Evolutionary conservation across 2,797 vertebrate genomes (phyloP), one percentile per base, ranked within the genome.

Genomic region (Gephyroberyx darwinii): DNA sequence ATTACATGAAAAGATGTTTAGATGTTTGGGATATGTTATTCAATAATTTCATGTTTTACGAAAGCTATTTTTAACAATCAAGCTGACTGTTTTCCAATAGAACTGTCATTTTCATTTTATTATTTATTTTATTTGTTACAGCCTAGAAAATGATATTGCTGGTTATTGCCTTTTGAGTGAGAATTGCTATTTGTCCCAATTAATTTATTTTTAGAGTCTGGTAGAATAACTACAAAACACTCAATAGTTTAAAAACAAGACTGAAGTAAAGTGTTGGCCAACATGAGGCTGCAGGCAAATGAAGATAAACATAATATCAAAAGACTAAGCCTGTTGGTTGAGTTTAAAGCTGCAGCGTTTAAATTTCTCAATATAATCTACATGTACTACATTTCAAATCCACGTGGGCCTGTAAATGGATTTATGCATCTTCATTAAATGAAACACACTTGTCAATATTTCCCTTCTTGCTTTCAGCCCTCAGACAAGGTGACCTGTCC

Each of bases 401-500:
- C 1, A 9, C 26, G 2, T 60, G 4, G 5, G 30, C 16, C 13
- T 26, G 20, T 8, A 50, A 56, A 62, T 57, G 16, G 64, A 16
- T 20, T 20, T 6, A 51, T 59, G 8, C 41, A 67, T 75, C 1
- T 37, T 57, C 3, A 33, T 9, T 19, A 5, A 47, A 13, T 50
- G 1, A 64, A 71, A 30, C 9, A 12, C 1, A 69, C 14, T 22
- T 55, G 5, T 53, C 14, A 50, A 16, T 43, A 14, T 72, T 19
- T 65, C 12, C 13, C 22, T 22, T 60, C 35, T 64, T 64, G 33
- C 73, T 82, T 74, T 75, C 69, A 71, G 17, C 31, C 76, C 48
- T 64, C 58, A 53, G 78, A 56, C 65, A 88, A 85, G 71, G 77
- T 84, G 77, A 87, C 84, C 72, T 37, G n/a, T 53, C 62, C 17